phyloP scores from a whole-genome alignment of 2,113 vertebrate species.

The Atractosteus spatula region DNA sequence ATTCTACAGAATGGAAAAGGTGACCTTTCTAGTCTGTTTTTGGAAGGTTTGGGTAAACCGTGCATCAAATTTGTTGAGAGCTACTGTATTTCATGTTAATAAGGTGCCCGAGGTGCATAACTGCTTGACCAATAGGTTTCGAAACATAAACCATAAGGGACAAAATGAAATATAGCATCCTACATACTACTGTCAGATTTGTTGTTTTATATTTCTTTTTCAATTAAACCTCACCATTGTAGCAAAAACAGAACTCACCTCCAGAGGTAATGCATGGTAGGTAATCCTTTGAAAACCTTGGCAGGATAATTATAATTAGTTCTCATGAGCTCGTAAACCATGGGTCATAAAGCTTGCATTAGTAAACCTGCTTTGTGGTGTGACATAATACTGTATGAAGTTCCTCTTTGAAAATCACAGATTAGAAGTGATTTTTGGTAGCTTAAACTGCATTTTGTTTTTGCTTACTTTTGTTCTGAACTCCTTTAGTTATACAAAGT shows the following conservation, averaged over 20 bases:
- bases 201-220: constrained; percentile 6
- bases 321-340: constrained; percentile 20
- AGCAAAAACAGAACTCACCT: constrained; percentile 7
- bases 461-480: too few relatives aligned
- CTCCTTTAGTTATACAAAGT: too few relatives aligned
- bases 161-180: not conserved
- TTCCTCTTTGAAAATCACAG: not conserved
- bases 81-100: constrained; percentile 7
- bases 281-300: constrained; percentile 19
- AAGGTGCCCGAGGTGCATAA: constrained; percentile 1
- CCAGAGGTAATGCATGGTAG: constrained; percentile 6
- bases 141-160: constrained; percentile 1
- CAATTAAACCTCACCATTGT: constrained; percentile 8
- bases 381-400: not conserved
- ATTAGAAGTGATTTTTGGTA: not conserved
- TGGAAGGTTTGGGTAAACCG: not conserved
- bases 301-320: constrained; percentile 21
- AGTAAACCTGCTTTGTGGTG: constrained; percentile 8
- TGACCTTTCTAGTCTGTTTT: constrained; percentile 6
- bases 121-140: constrained; percentile 17
- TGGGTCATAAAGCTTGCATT: constrained; percentile 2
- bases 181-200: constrained; percentile 7
- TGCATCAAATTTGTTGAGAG: not conserved
- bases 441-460: not conserved
- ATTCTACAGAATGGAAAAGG: not conserved